phyloP scores from a whole-genome alignment of 2,888 invertebrate genomes.

The Ischnura elegans region DNA sequence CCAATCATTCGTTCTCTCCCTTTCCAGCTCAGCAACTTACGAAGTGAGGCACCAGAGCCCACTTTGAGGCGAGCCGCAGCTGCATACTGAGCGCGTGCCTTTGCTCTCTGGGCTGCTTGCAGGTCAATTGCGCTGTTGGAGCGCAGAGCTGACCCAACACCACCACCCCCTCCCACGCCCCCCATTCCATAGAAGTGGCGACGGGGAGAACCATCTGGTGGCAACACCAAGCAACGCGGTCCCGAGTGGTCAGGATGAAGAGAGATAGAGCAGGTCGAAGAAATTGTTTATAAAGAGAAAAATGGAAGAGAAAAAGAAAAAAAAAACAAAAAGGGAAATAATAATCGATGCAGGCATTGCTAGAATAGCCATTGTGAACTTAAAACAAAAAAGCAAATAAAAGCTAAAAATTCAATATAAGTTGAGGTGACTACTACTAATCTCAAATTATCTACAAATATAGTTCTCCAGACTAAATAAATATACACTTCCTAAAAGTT shows the following conservation, averaged over 20 bases:
- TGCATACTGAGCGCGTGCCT: constrained; percentile 90
- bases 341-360: not conserved
- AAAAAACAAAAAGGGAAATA: constrained; percentile 39
- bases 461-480: not conserved
- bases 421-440: not conserved
- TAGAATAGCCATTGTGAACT: not conserved
- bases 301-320: constrained; percentile 32
- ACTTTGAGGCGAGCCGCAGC: constrained; percentile 89
- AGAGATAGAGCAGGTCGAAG: constrained; percentile 62
- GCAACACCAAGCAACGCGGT: constrained; percentile 46
- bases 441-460: not conserved
- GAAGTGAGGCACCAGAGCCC: constrained; percentile 83
- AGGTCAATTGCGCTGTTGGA: constrained; percentile 97
- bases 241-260: constrained; percentile 43
- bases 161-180: constrained; percentile 65
- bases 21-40: constrained; percentile 81
- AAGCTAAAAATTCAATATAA: not conserved
- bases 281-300: constrained; percentile 53
- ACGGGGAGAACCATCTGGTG: constrained; percentile 64
- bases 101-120: constrained; percentile 93
- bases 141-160: constrained; percentile 79
- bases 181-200: constrained; percentile 64
- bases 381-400: constrained; percentile 12
- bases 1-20: not conserved
- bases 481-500: not conserved